Evolutionary conservation across 2,797 vertebrate species (phyloP).

Genomic region (Darevskia nairensis): DNA sequence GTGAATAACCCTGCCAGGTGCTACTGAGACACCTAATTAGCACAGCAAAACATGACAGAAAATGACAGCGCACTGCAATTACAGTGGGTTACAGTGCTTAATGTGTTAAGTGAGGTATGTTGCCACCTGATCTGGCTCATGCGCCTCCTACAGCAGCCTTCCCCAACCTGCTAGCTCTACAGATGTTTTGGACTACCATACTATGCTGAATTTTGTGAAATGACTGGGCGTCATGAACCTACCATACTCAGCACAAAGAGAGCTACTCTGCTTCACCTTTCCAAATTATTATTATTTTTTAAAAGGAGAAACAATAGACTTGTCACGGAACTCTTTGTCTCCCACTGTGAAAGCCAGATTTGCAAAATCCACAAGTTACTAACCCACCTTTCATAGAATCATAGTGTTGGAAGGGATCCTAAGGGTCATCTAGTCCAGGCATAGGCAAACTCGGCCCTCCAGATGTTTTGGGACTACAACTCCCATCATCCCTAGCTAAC

Average conservation of each 20-base stretch:
- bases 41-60: conserved; percentile 31
- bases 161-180: not conserved
- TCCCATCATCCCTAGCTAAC: too few relatives aligned
- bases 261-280: not conserved
- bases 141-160: not conserved
- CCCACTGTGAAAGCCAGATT: not conserved
- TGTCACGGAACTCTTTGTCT: too few relatives aligned
- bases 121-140: not conserved
- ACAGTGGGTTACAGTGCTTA: not conserved
- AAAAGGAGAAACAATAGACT: too few relatives aligned
- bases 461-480: too few relatives aligned
- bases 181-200: too few relatives aligned
- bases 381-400: too few relatives aligned
- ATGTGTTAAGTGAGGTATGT: conserved; percentile 17
- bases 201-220: not conserved
- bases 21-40: conserved; percentile 41
- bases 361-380: not conserved
- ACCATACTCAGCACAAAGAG: not conserved
- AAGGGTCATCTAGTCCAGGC: too few relatives aligned
- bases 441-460: too few relatives aligned
- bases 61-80: conserved; percentile 15
- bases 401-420: too few relatives aligned
- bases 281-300: not conserved
- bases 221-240: not conserved
- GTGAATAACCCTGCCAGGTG: conserved; percentile 38